A percentile compares a stretch with the other conserved stretches of the same genome.
Evolutionary conservation across 2,888 invertebrate genomes (phyloP).

Genomic region (Alentia gelatinosa): DNA sequence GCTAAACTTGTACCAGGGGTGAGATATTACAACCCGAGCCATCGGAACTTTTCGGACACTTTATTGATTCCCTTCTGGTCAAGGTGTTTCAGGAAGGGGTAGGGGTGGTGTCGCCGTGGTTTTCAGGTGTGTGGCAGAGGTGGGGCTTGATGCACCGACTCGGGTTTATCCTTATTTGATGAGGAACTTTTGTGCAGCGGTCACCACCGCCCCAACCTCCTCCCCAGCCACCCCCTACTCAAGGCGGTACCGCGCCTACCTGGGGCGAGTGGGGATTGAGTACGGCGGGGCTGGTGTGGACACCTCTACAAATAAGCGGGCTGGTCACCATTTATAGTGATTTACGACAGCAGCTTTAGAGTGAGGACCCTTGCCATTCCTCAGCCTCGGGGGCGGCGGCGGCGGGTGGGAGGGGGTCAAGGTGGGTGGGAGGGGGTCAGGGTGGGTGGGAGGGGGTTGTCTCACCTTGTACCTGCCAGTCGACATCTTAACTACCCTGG

Average conservation of each 20-base stretch:
- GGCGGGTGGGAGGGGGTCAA: background rate
- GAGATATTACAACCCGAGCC: no score
- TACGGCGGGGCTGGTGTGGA: background rate
- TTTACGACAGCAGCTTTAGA: conserved; percentile 7
- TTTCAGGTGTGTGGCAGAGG: background rate
- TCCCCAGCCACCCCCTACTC: background rate
- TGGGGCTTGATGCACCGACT: background rate
- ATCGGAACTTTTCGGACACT: no score
- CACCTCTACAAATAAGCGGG: conserved; percentile 41
- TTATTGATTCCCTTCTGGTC: background rate
- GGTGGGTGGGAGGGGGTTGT: background rate
- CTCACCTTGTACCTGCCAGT: background rate
- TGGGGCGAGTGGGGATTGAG: background rate
- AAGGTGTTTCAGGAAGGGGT: background rate
- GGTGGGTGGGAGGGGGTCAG: background rate
- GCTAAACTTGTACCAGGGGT: no score
- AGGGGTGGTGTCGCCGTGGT: background rate
- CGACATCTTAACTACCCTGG: background rate
- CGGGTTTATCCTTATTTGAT: conserved; percentile 37
- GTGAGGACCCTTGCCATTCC: background rate
- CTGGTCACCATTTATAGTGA: conserved; percentile 21
- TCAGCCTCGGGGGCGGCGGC: background rate
- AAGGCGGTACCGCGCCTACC: background rate
- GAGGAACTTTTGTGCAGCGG: background rate
- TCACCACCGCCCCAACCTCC: background rate